Evolutionary conservation across 2,888 invertebrate species (phyloP).

Genomic region (Amphimallon solstitiale): DNA sequence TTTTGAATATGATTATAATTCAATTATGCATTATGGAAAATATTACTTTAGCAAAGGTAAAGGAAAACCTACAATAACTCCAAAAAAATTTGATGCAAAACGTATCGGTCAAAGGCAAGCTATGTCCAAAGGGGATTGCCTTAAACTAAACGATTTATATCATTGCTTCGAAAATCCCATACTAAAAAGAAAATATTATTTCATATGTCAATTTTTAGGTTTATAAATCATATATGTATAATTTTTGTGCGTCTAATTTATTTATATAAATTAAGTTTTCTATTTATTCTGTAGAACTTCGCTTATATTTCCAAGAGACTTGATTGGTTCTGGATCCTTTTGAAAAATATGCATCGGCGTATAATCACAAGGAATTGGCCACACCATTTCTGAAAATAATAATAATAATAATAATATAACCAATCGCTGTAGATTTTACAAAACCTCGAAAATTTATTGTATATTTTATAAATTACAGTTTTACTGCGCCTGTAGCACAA

Average conservation of each 20-base stretch:
- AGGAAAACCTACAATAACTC: constrained; percentile 71
- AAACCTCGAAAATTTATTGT: too few species aligned
- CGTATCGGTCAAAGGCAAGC: constrained; percentile 72
- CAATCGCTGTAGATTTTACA: too few species aligned
- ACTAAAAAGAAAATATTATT: constrained; percentile 66
- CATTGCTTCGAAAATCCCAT: constrained; percentile 68
- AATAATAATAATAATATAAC: background rate
- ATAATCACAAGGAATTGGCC: constrained; percentile 49
- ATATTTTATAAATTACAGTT: too few species aligned
- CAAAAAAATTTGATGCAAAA: constrained; percentile 66
- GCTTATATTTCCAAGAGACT: background rate
- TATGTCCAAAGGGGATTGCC: constrained; percentile 73
- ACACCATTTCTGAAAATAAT: constrained; percentile 44
- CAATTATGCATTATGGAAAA: constrained; percentile 82
- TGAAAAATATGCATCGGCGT: constrained; percentile 47
- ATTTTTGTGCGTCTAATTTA: constrained; percentile 14
- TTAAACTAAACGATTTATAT: constrained; percentile 75
- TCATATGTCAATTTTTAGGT: constrained; percentile 67
- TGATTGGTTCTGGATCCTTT: constrained; percentile 43
- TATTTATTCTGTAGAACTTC: background rate
- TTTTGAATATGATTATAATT: constrained; percentile 80
- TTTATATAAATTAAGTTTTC: background rate
- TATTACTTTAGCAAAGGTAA: constrained; percentile 72
- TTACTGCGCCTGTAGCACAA: too few species aligned
- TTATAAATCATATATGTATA: constrained; percentile 52